Evolutionary conservation across 1,140 invertebrate species (phyloP), one percentile per base, ranked within the genome.

Genomic region (Papilio polytes): DNA sequence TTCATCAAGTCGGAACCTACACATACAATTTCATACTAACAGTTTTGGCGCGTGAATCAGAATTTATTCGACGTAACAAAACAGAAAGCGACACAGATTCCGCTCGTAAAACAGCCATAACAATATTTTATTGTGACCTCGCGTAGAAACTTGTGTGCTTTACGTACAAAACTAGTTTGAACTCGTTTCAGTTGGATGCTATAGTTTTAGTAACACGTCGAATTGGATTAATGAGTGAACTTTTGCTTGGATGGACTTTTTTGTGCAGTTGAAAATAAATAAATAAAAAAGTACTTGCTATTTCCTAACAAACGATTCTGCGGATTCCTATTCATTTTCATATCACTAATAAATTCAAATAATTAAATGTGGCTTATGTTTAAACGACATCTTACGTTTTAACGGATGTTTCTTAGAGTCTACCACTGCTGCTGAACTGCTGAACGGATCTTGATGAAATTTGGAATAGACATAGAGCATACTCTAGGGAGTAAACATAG

Each of bases 91-190:
- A 85, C 81, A 81, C 83, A 88, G 85, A 88, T 88, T 87, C 85
- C 44, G 36, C 82, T 86, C 85, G 83, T 87, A 88, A 90, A 89
- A 89, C 84, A 87, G 86, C 86, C 83, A 88, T 91, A 90, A 90
- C 85, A 82, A 78, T 87, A 82, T 87, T 90, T 90, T 88, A 90
- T 90, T 86, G 80, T 85, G 66, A 82, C 76, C 83, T 80, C 85
- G 74, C 80, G 83, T 84, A 87, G 80, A 88, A 89, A 88, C 84
- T 91, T 91, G 86, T 74, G 63, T 86, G 88, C 83, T 88, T 86
- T 82, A 63, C 80, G 78, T 85, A 83, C 81, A 81, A 46, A 84
- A n/a, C 51, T 36, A 83, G 81, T 81, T 82, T 31, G 82, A 76
- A 78, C 81, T 59, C 70, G 59, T 74, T 63, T 73, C 78, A 82